A percentile compares a stretch with the other conserved stretches of the same genome.
These are phyloP conservation scores for Lasiommata megera DNA, from an alignment of 2,888 invertebrate genomes.

Conservation along the genomic window DNA sequence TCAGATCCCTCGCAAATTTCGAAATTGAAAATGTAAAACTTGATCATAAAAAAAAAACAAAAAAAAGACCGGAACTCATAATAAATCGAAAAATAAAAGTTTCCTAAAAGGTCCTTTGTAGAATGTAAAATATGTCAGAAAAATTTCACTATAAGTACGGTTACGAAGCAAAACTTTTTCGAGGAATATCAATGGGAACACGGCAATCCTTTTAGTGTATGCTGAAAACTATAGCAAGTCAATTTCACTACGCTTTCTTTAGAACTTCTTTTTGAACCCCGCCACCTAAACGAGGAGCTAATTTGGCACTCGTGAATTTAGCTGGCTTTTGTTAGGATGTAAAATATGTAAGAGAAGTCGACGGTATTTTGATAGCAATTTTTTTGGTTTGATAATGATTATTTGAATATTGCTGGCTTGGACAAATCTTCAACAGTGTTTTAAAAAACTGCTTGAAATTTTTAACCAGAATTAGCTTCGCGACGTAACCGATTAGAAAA, in stretches of 20 bases:
- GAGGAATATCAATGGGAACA: conserved; percentile 66
- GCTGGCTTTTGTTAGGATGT: background rate
- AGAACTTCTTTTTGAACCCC: conserved; percentile 3
- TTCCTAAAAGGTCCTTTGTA: conserved; percentile 5
- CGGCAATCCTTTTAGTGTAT: conserved; percentile 77
- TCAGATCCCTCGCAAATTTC: too few relatives aligned
- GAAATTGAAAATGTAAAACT: too few relatives aligned
- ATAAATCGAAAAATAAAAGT: background rate
- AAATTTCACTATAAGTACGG: conserved; percentile 22
- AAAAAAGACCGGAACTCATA: too few relatives aligned
- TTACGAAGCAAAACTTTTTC: conserved; percentile 30
- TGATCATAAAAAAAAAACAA: too few relatives aligned
- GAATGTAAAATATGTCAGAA: conserved; percentile 16
- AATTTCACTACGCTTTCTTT: conserved; percentile 35
- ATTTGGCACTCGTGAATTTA: conserved; percentile 4
- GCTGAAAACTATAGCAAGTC: conserved; percentile 70
- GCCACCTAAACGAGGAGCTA: background rate
- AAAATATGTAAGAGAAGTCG: too few relatives aligned
- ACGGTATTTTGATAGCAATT: too few relatives aligned
- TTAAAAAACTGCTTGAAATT: too few relatives aligned
- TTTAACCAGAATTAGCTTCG: too few relatives aligned
- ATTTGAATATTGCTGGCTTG: too few relatives aligned
- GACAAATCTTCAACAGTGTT: too few relatives aligned
- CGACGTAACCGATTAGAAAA: too few relatives aligned
- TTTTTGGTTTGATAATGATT: too few relatives aligned